Base-by-base conservation (phyloP, 2,113 vertebrate genomes). In the Apodemus sylvaticus region DNA sequence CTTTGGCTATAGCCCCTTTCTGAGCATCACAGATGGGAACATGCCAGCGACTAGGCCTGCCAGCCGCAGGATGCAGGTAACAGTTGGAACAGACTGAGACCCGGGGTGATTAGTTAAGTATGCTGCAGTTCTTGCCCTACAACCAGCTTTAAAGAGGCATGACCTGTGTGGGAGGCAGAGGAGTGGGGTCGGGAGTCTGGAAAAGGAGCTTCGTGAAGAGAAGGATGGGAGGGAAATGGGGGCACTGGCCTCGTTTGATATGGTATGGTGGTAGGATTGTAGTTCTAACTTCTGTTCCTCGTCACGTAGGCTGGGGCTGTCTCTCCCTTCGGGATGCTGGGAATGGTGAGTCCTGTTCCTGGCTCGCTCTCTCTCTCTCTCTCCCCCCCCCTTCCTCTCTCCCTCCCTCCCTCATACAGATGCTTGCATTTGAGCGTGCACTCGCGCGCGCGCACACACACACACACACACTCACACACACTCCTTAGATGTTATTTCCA, bases 281-380 rank as follows among this genome's bases (percentile, higher is more conserved):
- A 16, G 70, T 95, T 89, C 91, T 96, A 95, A 95, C 96, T 92
- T 95, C 92, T 82, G 92, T 96, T 91, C 29, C 95, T 90, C 91
- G n/a, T 96, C 45, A 73, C 91, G 58, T 97, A 99, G 99, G 98
- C 99, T 96, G 99, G 99, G 97, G 98, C 99, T 13, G 97, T 99
- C 95, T 97, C 99, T 31, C 99, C 99, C n/a, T 99, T 99, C 86
- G 99, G 99, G 96, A 99, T 99, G 99, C 99, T 99, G 83, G 99
- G 99, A 98, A 99, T 99, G 99, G 99, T 99, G 98, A 99, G 99
- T 98, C 81, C 24, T 66, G 78, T 31, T n/a, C n/a, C n/a, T n/a
- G n/a, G n/a, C n/a, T n/a, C n/a, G n/a, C n/a, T n/a, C 13, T 51
- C 2, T 6, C 42, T 3, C 7, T 48, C 8, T 70, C 36, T 14